Percentiles rank a stretch among this genome's conserved stretches.
phyloP scores from a whole-genome alignment of 1,140 invertebrate genomes.

The Aricia agestis region DNA sequence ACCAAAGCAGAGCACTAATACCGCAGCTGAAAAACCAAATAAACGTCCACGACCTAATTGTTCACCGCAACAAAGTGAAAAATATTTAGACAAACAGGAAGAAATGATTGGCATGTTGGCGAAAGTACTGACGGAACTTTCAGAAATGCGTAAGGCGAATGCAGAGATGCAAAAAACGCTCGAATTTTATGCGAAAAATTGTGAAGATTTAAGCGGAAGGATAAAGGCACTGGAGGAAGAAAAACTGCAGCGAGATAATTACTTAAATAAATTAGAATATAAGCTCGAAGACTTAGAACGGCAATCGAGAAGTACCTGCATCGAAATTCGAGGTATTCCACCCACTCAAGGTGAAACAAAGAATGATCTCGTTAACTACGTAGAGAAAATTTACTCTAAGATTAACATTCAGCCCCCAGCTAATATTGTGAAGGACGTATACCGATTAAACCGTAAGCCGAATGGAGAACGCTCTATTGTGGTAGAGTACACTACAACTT shows the following conservation, averaged over 20 bases:
- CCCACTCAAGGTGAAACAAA: slow-evolving; percentile 14
- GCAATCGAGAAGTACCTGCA: not conserved
- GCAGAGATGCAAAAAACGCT: slow-evolving; percentile 15
- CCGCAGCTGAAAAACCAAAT: too few relatives aligned
- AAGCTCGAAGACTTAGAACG: slow-evolving; percentile 17
- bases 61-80: not conserved
- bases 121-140: slow-evolving; percentile 15
- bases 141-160: slow-evolving; percentile 19
- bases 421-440: slow-evolving; percentile 12
- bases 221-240: slow-evolving; percentile 10
- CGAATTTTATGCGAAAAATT: slow-evolving; percentile 16
- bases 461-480: slow-evolving; percentile 14
- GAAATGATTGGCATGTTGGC: slow-evolving; percentile 19
- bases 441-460: not conserved
- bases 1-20: too few relatives aligned
- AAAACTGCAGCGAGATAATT: slow-evolving; percentile 4
- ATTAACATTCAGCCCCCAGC: not conserved
- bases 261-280: slow-evolving; percentile 9
- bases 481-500: slow-evolving; percentile 11
- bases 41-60: slow-evolving; percentile 6
- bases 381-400: not conserved
- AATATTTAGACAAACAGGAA: slow-evolving; percentile 14
- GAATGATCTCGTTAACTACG: not conserved
- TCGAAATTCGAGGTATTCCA: slow-evolving; percentile 20
- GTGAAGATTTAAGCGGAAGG: slow-evolving; percentile 14